A percentile compares a stretch with the other conserved stretches of the same genome.
Evolutionary conservation across 2,888 invertebrate genomes (phyloP).

Genomic region (Tiliacea citrago): DNA sequence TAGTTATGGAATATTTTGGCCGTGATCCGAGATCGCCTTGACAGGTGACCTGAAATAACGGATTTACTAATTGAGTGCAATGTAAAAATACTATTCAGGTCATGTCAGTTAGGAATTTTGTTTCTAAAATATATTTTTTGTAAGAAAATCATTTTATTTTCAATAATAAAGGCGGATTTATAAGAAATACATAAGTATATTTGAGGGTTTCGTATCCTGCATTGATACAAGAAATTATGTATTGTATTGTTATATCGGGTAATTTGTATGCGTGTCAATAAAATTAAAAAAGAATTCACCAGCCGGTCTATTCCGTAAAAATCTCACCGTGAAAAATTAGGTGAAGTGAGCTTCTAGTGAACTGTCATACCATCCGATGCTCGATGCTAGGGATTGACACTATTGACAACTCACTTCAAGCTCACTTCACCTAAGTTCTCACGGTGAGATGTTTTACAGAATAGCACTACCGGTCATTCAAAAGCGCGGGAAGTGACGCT

Average conservation of each 20-base stretch:
- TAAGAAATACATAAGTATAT: not conserved
- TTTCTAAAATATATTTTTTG: not conserved
- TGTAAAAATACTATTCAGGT: conserved; percentile 43
- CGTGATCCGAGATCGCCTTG: conserved; percentile 33
- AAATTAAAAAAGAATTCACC: not conserved
- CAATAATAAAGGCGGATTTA: not conserved
- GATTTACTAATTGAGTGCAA: conserved; percentile 32
- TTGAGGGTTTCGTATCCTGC: not conserved
- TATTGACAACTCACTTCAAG: no score
- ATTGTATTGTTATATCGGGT: not conserved
- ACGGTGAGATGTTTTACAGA: no score
- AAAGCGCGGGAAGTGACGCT: not conserved
- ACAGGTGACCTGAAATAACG: conserved; percentile 48
- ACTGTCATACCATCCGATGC: no score
- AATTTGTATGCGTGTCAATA: not conserved
- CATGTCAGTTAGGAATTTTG: conserved; percentile 12
- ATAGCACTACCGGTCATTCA: no score
- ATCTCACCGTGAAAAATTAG: no score
- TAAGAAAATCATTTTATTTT: not conserved
- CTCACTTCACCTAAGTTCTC: no score
- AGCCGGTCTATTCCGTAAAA: no score
- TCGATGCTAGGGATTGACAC: no score
- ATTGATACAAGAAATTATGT: not conserved
- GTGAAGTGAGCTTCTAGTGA: no score
- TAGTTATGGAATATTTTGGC: conserved; percentile 43